These are phyloP conservation scores for Leucoraja erinaceus DNA, from an alignment of 2,113 vertebrate genomes.

Conservation along the genomic window DNA sequence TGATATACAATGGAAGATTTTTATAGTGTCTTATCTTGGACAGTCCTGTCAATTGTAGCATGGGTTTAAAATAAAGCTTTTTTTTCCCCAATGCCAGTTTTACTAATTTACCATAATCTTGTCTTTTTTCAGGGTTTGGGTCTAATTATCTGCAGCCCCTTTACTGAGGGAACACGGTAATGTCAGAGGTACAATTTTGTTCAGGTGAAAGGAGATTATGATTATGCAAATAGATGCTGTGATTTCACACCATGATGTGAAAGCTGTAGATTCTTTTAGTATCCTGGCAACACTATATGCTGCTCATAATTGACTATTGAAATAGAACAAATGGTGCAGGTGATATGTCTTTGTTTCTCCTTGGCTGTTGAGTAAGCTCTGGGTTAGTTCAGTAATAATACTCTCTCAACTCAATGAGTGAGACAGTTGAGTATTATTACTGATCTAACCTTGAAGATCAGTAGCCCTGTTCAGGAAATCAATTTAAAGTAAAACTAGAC, in stretches of 20 bases:
- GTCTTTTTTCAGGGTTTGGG: no score
- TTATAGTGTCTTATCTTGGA: no score
- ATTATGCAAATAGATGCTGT: not conserved
- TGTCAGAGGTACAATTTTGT: not conserved
- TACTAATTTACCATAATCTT: not conserved
- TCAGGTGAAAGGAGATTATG: not conserved
- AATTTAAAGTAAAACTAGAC: not conserved
- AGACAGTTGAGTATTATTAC: no score
- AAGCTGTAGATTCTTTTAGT: not conserved
- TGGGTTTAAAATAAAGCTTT: not conserved
- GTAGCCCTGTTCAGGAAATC: not conserved
- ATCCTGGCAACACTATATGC: not conserved
- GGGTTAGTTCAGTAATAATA: not conserved
- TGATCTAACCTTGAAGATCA: no score
- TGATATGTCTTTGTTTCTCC: not conserved
- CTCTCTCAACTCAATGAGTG: not conserved
- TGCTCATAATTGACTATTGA: not conserved
- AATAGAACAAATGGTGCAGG: not conserved
- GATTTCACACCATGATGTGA: not conserved
- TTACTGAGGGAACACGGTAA: not conserved
- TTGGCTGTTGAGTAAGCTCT: not conserved
- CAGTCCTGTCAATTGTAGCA: not conserved
- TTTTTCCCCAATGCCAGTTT: not conserved
- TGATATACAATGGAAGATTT: not conserved
- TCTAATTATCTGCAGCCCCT: no score